Evolutionary conservation across 2,113 vertebrate species (phyloP), one percentile per base, ranked within the genome.

Genomic region (Ageneiosus marmoratus): DNA sequence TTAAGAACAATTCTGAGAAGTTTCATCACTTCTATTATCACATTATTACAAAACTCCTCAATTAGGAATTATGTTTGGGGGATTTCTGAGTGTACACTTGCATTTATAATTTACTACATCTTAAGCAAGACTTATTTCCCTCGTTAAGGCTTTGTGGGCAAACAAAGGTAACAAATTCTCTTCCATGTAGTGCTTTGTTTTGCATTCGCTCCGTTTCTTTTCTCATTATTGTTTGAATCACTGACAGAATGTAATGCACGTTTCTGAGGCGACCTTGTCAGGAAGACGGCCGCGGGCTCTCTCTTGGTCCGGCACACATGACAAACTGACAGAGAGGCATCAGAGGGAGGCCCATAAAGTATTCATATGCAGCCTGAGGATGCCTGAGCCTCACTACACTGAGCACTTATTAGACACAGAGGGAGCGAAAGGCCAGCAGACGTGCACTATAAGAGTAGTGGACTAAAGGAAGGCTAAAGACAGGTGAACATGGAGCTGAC

Each of bases 311-410:
- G 67, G 84, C 80, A 85, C 65, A 62, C 55, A 86, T 55, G 85
- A 86, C 89, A 81, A 85, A 86, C 86, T 85, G 84, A 85, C 80
- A 85, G 84, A 79, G 62, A 87, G 79, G 83, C 85, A 88, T 90
- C 89, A 89, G 84, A 89, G 80, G 83, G 82, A 80, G 46, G 74
- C 63, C 78, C 74, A 90, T 88, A 87, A 89, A 90, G 79, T 84
- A 90, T 88, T 88, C 79, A 90, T 89, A 56, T 34, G 37, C 55
- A 85, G 88, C 81, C 86, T 9, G 65, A 79, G 85, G 81, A 85
- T 4, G 62, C 60, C 60, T 44, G 60, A 80, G 77, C 44, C 83
- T 77, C 77, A 5, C 69, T 80, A 70, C 53, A 22, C 69, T 1
- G 50, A 74, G 72, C 70, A 58, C 69, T 87, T 77, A 77, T 87